phyloP scores from a whole-genome alignment of 2,113 vertebrate genomes.

The Rhizomys pruinosus region DNA sequence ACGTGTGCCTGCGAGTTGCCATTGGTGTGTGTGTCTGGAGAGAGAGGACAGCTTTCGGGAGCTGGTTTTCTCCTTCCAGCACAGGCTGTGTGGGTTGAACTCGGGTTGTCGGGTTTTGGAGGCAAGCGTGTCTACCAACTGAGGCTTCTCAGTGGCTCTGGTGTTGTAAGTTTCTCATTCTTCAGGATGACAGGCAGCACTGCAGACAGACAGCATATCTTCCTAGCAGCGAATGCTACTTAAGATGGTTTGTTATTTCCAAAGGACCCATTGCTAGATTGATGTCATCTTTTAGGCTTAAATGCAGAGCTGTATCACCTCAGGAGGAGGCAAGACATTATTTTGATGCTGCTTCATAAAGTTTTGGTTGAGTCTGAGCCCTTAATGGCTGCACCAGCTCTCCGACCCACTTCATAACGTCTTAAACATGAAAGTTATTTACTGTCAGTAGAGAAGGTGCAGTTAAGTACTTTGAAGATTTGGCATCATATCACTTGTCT shows the following conservation, averaged over 20 bases:
- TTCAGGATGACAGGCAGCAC: not conserved
- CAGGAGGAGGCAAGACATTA: not conserved
- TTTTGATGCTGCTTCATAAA: not conserved
- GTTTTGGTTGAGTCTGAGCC: not conserved
- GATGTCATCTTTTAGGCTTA: constrained; percentile 16
- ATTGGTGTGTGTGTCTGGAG: not conserved
- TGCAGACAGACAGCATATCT: not conserved
- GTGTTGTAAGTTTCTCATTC: not conserved
- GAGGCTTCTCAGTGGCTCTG: not conserved
- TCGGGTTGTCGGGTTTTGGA: not conserved
- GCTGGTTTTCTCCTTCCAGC: not conserved
- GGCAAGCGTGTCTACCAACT: not conserved
- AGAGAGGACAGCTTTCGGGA: not conserved
- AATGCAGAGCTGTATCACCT: not conserved
- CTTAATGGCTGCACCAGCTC: no score
- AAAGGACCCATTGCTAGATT: constrained; percentile 24
- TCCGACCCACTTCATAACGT: not conserved
- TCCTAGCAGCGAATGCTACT: not conserved
- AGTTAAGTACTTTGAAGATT: not conserved
- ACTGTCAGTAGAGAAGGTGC: not conserved
- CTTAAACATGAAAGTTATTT: constrained; percentile 30
- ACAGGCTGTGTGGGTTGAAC: not conserved
- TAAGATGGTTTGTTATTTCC: not conserved
- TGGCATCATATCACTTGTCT: not conserved
- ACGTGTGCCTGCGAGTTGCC: not conserved